Evolutionary conservation across 2,888 invertebrate genomes (phyloP).

Genomic region (Nebria salina): DNA sequence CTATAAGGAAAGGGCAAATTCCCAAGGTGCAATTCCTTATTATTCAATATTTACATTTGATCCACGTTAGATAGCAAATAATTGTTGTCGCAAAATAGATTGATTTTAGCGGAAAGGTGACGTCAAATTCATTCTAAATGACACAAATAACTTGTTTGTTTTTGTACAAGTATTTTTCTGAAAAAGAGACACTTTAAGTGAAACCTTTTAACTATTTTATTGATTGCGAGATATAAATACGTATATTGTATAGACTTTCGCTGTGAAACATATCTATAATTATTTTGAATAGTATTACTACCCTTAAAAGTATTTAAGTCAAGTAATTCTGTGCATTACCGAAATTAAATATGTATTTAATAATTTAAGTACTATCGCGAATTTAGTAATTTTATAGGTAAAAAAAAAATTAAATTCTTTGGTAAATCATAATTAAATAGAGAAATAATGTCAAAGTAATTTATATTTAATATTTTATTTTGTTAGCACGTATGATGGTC

Average conservation of each 20-base stretch:
- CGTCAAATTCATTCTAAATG: background rate
- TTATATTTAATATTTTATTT: background rate
- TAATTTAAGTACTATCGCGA: background rate
- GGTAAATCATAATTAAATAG: background rate
- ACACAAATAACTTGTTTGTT: background rate
- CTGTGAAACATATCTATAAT: too few relatives aligned
- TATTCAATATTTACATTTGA: too few relatives aligned
- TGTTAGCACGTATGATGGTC: background rate
- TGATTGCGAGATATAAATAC: background rate
- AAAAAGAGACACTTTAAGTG: background rate
- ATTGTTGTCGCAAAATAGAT: background rate
- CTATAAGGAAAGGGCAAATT: background rate
- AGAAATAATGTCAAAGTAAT: background rate
- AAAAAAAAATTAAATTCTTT: background rate
- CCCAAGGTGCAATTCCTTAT: too few relatives aligned
- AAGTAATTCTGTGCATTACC: too few relatives aligned
- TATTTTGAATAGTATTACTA: too few relatives aligned
- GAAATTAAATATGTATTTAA: background rate
- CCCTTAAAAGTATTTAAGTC: too few relatives aligned
- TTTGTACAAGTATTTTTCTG: background rate
- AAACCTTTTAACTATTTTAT: background rate
- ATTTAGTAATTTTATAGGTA: too few relatives aligned
- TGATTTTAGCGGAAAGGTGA: background rate
- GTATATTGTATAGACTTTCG: background rate
- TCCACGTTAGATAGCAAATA: background rate